Evolutionary conservation across 37 sponge, comb jelly and placozoan genomes (phyloP).

Genomic region (Sycon ciliatum): DNA sequence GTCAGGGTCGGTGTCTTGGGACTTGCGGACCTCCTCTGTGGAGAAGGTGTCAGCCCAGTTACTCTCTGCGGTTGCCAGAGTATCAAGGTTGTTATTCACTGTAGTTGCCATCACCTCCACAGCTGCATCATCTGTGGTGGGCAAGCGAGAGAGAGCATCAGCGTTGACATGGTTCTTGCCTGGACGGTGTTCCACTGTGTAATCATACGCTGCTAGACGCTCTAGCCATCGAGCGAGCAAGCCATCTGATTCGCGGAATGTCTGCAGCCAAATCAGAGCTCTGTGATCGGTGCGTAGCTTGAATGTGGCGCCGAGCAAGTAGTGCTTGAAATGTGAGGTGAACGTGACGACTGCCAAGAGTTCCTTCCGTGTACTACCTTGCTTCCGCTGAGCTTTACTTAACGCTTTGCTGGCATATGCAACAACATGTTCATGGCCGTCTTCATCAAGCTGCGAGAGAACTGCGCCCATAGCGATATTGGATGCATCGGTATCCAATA

Average conservation of each 20-base stretch:
- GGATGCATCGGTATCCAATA: constrained; percentile 53
- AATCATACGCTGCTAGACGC: constrained; percentile 9
- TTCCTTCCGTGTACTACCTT: constrained; percentile 10
- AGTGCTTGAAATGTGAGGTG: constrained; percentile 11
- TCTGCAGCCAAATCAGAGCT: constrained; percentile 17
- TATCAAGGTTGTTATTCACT: no score
- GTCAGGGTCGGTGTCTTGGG: no score
- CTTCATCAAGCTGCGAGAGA: constrained; percentile 33
- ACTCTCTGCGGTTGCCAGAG: no score
- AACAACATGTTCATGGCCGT: constrained; percentile 16
- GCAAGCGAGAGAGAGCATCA: constrained; percentile 15
- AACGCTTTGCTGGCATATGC: constrained; percentile 38
- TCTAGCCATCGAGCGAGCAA: constrained; percentile 23
- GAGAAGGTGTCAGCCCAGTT: no score
- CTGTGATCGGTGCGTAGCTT: constrained; percentile 12
- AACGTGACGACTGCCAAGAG: not conserved
- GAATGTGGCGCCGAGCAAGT: constrained; percentile 14
- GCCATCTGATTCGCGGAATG: constrained; percentile 10
- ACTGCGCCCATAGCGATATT: constrained; percentile 43
- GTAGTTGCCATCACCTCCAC: not conserved
- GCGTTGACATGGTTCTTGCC: not conserved
- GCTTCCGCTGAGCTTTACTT: constrained; percentile 10
- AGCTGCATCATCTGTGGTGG: not conserved
- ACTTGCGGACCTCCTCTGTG: no score
- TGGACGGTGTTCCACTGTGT: constrained; percentile 9